Conservation (phyloP, 2,797 vertebrate genomes). For the Prunella strophiata region DNA sequence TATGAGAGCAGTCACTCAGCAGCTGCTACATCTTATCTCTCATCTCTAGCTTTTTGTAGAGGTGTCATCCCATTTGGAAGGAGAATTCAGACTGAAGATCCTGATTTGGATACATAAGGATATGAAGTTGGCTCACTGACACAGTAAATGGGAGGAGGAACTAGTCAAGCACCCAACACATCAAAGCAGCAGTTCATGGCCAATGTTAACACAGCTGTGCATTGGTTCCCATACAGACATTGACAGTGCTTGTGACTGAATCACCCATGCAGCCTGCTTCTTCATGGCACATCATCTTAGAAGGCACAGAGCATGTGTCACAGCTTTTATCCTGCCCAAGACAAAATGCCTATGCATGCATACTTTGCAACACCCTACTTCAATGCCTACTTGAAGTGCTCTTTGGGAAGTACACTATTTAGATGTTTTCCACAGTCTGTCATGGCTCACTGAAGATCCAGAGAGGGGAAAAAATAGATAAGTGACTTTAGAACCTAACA, state of each 20-base stretch:
- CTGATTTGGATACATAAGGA: background rate
- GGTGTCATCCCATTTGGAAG: background rate
- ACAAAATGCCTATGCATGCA: background rate
- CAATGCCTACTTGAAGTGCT: background rate
- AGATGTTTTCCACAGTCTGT: background rate
- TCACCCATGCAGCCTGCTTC: background rate
- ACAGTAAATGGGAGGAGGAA: background rate
- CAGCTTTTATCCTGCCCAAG: background rate
- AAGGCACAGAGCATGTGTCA: background rate
- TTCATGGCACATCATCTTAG: background rate
- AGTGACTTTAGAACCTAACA: background rate
- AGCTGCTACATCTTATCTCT: slow-evolving; percentile 8
- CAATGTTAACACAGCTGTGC: background rate
- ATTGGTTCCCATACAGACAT: background rate
- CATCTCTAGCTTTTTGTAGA: background rate
- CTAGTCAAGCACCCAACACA: background rate
- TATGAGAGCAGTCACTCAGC: background rate
- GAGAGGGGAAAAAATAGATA: background rate
- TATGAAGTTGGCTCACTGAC: background rate
- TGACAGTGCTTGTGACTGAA: background rate
- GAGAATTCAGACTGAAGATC: background rate
- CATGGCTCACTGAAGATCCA: background rate
- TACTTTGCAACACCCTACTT: background rate
- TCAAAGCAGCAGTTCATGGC: background rate
- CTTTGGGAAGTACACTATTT: background rate